Conservation (phyloP, 2,113 vertebrate genomes). For the Arizona elegans region DNA sequence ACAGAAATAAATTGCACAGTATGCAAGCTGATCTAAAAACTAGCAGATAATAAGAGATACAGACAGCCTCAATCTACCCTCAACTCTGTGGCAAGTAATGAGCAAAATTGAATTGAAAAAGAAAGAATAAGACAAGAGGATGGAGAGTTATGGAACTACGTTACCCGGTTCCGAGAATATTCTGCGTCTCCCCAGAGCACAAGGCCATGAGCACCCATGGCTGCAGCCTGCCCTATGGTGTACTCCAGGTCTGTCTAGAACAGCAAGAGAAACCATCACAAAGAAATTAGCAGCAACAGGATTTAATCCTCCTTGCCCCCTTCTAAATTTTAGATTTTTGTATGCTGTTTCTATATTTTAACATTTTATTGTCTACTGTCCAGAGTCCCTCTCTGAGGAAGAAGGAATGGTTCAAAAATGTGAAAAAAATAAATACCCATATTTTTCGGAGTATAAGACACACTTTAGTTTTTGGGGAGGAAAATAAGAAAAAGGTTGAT, state of each 20-base stretch:
- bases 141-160: not conserved
- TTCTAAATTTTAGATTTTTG: not conserved
- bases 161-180: conserved; percentile 72
- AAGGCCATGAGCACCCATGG: conserved; percentile 77
- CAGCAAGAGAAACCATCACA: not conserved
- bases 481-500: no score
- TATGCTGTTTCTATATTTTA: not conserved
- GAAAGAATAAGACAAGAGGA: not conserved
- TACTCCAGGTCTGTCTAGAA: conserved; percentile 75
- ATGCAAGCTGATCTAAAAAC: not conserved
- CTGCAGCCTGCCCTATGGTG: conserved; percentile 80
- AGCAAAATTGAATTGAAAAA: not conserved
- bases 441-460: no score
- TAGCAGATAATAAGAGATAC: not conserved
- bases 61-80: not conserved
- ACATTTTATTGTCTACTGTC: not conserved
- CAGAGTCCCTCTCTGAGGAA: not conserved
- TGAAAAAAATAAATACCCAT: not conserved
- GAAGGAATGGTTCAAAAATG: not conserved
- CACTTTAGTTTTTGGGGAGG: no score
- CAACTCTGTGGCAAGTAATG: not conserved
- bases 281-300: not conserved
- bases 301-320: not conserved
- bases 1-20: not conserved
- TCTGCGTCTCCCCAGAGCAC: conserved; percentile 79